Evolutionary conservation across 2,113 vertebrate species (phyloP).

Genomic region (Arothron firmamentum): DNA sequence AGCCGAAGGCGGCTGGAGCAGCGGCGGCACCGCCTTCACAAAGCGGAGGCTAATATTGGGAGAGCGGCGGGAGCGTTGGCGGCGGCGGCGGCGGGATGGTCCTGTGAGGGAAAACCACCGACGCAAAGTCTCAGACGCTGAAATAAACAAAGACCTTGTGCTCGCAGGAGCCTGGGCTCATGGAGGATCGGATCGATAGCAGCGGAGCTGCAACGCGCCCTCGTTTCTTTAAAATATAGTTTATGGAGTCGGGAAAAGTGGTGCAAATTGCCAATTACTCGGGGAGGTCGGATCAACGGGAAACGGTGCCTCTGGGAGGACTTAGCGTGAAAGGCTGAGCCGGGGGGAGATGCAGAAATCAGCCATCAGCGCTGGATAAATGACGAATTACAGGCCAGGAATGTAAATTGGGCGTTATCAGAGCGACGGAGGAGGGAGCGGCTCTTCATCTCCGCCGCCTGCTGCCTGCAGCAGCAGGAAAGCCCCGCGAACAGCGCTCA

Average conservation of each 20-base stretch:
- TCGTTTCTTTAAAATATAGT: constrained; percentile 10
- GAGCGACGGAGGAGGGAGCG: no score
- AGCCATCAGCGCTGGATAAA: constrained; percentile 30
- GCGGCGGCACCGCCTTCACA: neutral
- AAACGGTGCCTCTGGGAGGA: constrained; percentile 28
- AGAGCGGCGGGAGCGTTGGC: neutral
- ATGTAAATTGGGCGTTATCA: neutral
- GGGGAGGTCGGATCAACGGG: constrained; percentile 11
- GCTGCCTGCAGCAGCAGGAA: no score
- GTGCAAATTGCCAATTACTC: constrained; percentile 43
- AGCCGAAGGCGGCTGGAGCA: constrained; percentile 9
- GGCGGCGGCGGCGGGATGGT: no score
- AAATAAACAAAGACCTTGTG: neutral
- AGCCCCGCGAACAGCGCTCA: no score
- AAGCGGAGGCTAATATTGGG: neutral
- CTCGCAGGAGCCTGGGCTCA: constrained; percentile 2
- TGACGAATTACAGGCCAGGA: constrained; percentile 1
- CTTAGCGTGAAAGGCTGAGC: constrained; percentile 7
- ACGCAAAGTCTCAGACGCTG: neutral
- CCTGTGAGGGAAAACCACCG: no score
- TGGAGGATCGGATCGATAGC: constrained; percentile 4
- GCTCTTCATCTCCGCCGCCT: no score
- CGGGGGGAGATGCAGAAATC: neutral
- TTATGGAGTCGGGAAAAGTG: constrained; percentile 11
- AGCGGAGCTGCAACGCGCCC: neutral